Percentiles rank a stretch among this genome's conserved stretches.
These are phyloP conservation scores for Capreolus pygargus DNA, from an alignment of 2,113 vertebrate species.

Conservation along the genomic window DNA sequence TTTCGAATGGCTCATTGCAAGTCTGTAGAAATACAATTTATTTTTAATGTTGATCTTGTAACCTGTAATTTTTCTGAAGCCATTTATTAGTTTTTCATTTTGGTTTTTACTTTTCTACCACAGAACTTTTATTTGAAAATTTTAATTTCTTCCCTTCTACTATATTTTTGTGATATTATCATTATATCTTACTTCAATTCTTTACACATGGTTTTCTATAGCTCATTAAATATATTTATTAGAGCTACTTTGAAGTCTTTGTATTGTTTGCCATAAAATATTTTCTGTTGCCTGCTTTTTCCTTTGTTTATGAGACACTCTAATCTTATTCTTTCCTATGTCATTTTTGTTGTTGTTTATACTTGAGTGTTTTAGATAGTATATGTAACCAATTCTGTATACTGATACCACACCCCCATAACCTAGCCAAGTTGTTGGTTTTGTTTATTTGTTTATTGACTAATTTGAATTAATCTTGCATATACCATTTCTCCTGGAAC, in stretches of 20 bases:
- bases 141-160: neutral
- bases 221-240: neutral
- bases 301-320: neutral
- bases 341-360: neutral
- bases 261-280: neutral
- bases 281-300: neutral
- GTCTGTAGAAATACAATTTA: neutral
- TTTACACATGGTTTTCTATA: neutral
- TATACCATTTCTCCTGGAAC: neutral
- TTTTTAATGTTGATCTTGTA: neutral
- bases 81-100: neutral
- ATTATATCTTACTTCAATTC: neutral
- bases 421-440: neutral
- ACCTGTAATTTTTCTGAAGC: neutral
- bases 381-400: neutral
- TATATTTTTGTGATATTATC: neutral
- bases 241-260: neutral
- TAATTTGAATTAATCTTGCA: neutral
- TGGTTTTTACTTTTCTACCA: neutral
- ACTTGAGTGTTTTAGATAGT: neutral
- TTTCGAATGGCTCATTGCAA: neutral
- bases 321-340: neutral
- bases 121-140: neutral
- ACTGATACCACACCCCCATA: neutral
- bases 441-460: neutral